phyloP scores from a whole-genome alignment of 2,113 vertebrate genomes.

The Atherinomorus stipes region DNA sequence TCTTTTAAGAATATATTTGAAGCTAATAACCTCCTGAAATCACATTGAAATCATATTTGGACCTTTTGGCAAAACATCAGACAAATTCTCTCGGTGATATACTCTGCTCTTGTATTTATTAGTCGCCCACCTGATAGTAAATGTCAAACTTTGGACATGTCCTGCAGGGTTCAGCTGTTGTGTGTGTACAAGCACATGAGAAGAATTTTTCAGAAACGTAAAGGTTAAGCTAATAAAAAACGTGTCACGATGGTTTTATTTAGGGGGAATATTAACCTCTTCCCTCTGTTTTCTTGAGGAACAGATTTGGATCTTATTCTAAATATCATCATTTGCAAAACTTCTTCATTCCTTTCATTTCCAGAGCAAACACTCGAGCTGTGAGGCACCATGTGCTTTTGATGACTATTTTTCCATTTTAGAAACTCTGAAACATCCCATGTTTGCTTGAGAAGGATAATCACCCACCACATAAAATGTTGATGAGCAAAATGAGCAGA shows the following conservation, averaged over 20 bases:
- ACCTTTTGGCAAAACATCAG: constrained; percentile 67
- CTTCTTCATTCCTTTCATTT: constrained; percentile 47
- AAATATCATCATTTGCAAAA: constrained; percentile 24
- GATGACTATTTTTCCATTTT: constrained; percentile 75
- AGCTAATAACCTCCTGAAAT: constrained; percentile 53
- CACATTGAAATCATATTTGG: constrained; percentile 60
- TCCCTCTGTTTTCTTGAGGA: not conserved
- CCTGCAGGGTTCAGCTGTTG: constrained; percentile 52
- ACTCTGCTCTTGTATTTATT: constrained; percentile 61
- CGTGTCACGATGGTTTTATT: constrained; percentile 26
- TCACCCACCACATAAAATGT: constrained; percentile 81
- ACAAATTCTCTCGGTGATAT: constrained; percentile 56
- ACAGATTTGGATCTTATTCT: not conserved
- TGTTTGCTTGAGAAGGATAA: constrained; percentile 80
- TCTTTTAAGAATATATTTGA: constrained; percentile 54
- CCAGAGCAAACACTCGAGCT: constrained; percentile 58
- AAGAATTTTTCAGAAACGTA: constrained; percentile 27
- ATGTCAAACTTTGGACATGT: constrained; percentile 59
- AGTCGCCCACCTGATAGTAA: constrained; percentile 62
- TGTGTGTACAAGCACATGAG: constrained; percentile 34
- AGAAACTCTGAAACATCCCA: constrained; percentile 76
- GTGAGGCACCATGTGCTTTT: constrained; percentile 48
- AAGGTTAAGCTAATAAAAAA: constrained; percentile 41
- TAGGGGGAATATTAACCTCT: constrained; percentile 26
- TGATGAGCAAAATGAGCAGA: constrained; percentile 80